Evolutionary conservation across 2,888 invertebrate genomes (phyloP).

Genomic region (Galeopsomyia nigrocyanea): DNA sequence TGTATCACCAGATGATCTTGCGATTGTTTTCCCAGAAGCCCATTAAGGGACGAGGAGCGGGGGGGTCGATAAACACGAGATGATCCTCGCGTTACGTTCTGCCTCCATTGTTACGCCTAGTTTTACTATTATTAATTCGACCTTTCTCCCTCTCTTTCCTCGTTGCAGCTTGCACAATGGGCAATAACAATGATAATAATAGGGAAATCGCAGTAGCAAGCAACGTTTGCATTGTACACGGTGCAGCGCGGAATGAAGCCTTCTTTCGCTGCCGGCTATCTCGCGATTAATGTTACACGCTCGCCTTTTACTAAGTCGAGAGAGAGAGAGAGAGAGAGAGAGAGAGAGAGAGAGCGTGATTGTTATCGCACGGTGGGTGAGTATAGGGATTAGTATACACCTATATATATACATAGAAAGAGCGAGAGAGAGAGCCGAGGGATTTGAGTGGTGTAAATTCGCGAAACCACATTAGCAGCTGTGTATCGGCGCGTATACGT

Average conservation of each 20-base stretch:
- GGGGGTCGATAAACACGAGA: constrained; percentile 14
- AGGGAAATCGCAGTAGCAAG: constrained; percentile 20
- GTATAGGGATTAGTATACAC: too few relatives aligned
- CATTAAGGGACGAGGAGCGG: constrained; percentile 1
- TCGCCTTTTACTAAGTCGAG: too few relatives aligned
- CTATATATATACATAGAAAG: too few relatives aligned
- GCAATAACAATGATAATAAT: constrained; percentile 30
- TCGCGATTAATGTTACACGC: not conserved
- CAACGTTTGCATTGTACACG: constrained; percentile 10
- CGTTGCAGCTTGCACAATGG: constrained; percentile 15
- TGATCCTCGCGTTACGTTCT: constrained; percentile 2
- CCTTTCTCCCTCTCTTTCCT: not conserved
- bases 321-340: too few relatives aligned
- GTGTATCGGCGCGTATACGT: too few relatives aligned
- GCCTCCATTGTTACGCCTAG: constrained; percentile 20
- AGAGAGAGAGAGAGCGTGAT: too few relatives aligned
- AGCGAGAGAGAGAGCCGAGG: too few relatives aligned
- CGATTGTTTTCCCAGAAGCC: constrained; percentile 5
- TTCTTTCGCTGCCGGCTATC: not conserved
- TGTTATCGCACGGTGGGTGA: too few relatives aligned
- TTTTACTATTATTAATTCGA: constrained; percentile 30
- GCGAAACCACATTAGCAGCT: too few relatives aligned
- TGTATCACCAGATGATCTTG: constrained; percentile 1
- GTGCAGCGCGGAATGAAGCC: constrained; percentile 1
- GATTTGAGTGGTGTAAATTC: too few relatives aligned